Base-by-base conservation (phyloP, 2,797 vertebrate genomes). In the Simalia tracyae region DNA sequence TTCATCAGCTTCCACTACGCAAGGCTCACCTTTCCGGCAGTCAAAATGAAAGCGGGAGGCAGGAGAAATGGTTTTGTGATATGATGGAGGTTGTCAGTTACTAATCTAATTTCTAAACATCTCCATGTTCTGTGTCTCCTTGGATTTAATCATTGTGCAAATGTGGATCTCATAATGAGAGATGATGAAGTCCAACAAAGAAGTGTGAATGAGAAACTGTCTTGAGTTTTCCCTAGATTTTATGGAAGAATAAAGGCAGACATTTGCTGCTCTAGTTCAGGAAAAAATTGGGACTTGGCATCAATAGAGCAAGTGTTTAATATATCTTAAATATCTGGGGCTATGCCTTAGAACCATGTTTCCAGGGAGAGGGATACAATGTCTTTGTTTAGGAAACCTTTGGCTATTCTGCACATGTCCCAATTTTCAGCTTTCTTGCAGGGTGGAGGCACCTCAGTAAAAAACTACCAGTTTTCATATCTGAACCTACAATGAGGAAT, bases 61-160 rank as follows among this genome's bases (percentile, higher is more conserved):
- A 92, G 11, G 17, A 91, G 59, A 89, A 95, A 92, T 7, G 7
- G 66, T 95, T 91, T 4, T 76, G 24, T 57, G 0, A 46, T 56
- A 6, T 84, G 59, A 92, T 50, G 15, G 76, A 90, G n/a, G 26
- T 94, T 97, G 95, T 95, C 95, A 94, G 94, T 86, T 89, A 2
- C 93, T 96, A 90, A 96, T 95, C 90, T 95, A 94, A 57, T 96
- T 95, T 87, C 94, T 91, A 95, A 94, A 90, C 93, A 93, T 76
- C 89, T 63, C 1, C 90, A 89, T 95, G 93, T 94, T 95, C 95
- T 92, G 87, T 86, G 94, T 95, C 96, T 95, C 86, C 90, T 95
- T 7, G 24, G 90, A 93, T 97, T 95, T 96, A 95, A 96, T 96
- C 95, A 93, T 72, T 89, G 64, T 24, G 36, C 57, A 93, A 66